phyloP scores from a whole-genome alignment of 2,797 vertebrate genomes.

The Rhabdophis nuchalis region DNA sequence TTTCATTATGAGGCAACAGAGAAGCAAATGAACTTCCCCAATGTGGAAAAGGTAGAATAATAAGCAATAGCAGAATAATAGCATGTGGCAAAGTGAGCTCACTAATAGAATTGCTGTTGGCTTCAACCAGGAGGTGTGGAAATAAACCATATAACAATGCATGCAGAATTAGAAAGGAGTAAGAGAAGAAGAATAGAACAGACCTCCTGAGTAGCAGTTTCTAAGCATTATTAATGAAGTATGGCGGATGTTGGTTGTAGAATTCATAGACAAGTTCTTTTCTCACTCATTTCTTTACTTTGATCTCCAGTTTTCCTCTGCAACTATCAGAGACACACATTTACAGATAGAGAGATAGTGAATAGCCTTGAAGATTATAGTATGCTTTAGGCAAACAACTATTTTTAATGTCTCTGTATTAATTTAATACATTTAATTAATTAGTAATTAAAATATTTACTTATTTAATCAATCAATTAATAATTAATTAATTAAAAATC shows the following conservation, averaged over 20 bases:
- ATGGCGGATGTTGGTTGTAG: not conserved
- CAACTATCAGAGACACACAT: not conserved
- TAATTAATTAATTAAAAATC: not conserved
- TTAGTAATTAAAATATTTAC: not conserved
- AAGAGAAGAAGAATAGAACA: not conserved
- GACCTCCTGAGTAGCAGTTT: not conserved
- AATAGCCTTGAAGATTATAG: not conserved
- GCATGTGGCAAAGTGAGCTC: conserved; percentile 14
- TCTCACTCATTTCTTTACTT: not conserved
- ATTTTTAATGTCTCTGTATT: not conserved
- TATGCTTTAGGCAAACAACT: not conserved
- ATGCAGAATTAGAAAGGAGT: conserved; percentile 25
- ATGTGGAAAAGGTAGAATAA: conserved; percentile 13
- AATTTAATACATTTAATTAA: not conserved
- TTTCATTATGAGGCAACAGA: conserved; percentile 23
- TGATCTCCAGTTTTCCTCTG: not conserved
- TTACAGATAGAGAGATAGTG: not conserved
- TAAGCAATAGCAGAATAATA: conserved; percentile 24
- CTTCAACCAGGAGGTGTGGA: conserved; percentile 1
- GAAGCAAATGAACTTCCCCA: conserved; percentile 15
- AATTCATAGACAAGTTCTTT: not conserved
- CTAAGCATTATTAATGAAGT: not conserved
- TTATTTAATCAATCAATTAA: not conserved
- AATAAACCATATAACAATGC: not conserved
- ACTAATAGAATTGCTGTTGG: not conserved